Percentiles rank a stretch among this genome's conserved stretches.
phyloP scores from a whole-genome alignment of 2,113 vertebrate species.

The Riparia riparia region DNA sequence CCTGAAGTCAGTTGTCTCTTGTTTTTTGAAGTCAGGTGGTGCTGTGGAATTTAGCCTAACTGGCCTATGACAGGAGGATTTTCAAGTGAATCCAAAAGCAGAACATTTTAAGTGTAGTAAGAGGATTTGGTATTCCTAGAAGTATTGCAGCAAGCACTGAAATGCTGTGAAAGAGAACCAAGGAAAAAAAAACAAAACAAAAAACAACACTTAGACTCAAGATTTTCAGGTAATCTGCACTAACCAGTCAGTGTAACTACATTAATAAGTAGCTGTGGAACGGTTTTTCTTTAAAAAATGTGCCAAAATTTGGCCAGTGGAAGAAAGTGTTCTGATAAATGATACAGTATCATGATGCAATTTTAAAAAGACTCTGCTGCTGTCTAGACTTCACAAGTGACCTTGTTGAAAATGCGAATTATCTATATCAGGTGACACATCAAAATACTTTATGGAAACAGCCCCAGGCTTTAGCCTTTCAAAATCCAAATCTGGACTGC shows the following conservation, averaged over 20 bases:
- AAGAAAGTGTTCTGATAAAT: background rate
- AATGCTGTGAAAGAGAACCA: background rate
- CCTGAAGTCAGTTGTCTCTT: conserved; percentile 45
- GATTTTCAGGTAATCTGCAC: background rate
- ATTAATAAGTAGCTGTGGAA: background rate
- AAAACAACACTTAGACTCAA: background rate
- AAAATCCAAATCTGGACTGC: background rate
- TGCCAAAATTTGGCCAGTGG: background rate
- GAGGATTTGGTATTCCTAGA: background rate
- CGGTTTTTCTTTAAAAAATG: background rate
- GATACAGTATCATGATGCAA: background rate
- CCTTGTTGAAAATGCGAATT: background rate
- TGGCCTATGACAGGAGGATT: background rate
- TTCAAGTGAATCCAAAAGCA: background rate
- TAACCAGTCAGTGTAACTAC: background rate
- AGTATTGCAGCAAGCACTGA: background rate
- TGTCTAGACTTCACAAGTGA: background rate
- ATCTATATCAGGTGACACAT: background rate
- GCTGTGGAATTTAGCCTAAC: background rate
- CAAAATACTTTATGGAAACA: background rate
- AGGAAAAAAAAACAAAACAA: no score
- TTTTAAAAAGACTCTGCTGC: background rate
- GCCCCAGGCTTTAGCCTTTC: background rate
- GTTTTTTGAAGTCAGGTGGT: background rate
- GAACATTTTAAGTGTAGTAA: background rate